Base-by-base conservation (phyloP, 2,113 vertebrate genomes). In the Oreochromis niloticus region DNA sequence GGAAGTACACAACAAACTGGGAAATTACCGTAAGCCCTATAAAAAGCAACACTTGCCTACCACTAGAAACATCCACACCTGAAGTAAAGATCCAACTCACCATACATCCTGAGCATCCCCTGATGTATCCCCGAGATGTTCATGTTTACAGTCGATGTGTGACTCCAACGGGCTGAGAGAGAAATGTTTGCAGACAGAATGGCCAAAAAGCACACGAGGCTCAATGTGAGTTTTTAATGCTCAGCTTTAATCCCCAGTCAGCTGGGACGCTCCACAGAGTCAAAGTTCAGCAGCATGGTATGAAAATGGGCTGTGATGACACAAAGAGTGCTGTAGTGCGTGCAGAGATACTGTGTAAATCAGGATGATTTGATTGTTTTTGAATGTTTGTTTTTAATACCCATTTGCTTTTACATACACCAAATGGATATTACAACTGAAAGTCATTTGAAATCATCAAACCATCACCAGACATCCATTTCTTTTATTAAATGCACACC, bases 91-190 rank as follows among this genome's bases (percentile, higher is more conserved):
- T 82, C 32, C 13, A 52, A 57, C 96, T 95, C 88, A 97, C 97
- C 96, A 10, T 97, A 97, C 93, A 97, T 97, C 89, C 91, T 95
- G 43, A 97, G 96, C 57, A 90, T 95, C 39, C 96, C 97, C 48
- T 81, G 93, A 81, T 96, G 96, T 82, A 97, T 95, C 80, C 93
- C 95, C 1, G 92, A 89, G 32, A 91, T 12, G 88, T 91, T 96
- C 97, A 97, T 97, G 81, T 87, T 84, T 32, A 68, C 80, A 30
- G 78, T 16, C 30, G 13, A 9, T 34, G 82, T 34, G 4, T 55
- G 66, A 54, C 84, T 75, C 46, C 9, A 27, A 43, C 27, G 2
- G 34, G 80, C 63, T 86, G 80, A 30, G 43, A 81, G 59, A 57
- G 68, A 87, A 61, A 85, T 50, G 84, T 43, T 43, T 19, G 68